Evolutionary conservation across 1,140 invertebrate species (phyloP), one percentile per base, ranked within the genome.

Genomic region (Limonius californicus): DNA sequence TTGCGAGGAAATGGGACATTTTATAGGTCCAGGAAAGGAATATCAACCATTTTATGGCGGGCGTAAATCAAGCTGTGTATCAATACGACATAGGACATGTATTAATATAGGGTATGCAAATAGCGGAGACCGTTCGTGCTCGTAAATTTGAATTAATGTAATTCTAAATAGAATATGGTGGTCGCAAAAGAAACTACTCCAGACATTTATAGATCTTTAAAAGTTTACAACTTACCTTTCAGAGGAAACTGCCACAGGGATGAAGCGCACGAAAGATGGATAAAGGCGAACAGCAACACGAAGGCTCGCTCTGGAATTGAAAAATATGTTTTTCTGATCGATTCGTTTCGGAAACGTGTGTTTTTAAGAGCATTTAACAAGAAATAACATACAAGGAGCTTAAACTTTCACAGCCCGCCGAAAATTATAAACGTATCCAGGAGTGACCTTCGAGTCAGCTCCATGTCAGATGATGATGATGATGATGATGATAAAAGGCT

Each of bases 61-160:
- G 19, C 61, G 23, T 62, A 62, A 62, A 62, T 62, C 61, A 57
- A 54, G 42, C 27, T 50, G 19, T 23, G 61, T 53, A 62, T 62
- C 61, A 42, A 57, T 55, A 55, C 50, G 16, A 54, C 16, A 54
- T 18, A 12, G 12, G 54, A 32, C n/a, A 55, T 35, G 15, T 43
- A 32, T 14, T 32, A 35, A 43, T 54, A 60, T 62, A 56, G 54
- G 43, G 23, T 43, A 62, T 62, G 61, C 45, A 62, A 62, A 62
- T 62, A 43, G 54, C 6, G 19, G 18, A 18, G 19, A 27, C 45
- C 45, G 16, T 50, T 54, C 59, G 59, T 61, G 59, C 32, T 62
- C 61, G 61, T 62, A 62, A 62, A 62, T 62, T 57, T 47, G 55
- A 57, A 62, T 62, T 62, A 62, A 54, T 57, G 56, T 45, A 62